A percentile compares a stretch with the other conserved stretches of the same genome.
Evolutionary conservation across 2,113 vertebrate species (phyloP).

Genomic region (Eolophus roseicapilla): DNA sequence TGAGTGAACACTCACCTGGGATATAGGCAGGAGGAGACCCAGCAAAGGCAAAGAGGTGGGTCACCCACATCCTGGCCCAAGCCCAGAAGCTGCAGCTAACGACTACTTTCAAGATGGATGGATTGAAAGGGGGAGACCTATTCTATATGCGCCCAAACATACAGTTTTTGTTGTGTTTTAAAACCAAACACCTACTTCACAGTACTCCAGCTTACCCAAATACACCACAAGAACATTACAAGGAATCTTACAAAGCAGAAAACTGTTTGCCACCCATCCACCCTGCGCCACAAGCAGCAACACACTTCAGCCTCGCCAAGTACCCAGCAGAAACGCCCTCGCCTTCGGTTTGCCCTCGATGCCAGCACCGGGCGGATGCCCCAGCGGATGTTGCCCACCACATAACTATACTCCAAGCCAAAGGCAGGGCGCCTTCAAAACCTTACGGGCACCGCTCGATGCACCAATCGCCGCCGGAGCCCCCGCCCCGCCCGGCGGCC

Average conservation of each 20-base stretch:
- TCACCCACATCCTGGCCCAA: not conserved
- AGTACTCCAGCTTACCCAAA: not conserved
- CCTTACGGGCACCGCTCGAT: not conserved
- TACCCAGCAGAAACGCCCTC: not conserved
- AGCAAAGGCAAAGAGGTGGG: not conserved
- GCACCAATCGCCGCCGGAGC: not conserved
- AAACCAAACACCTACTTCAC: not conserved
- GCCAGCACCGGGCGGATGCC: not conserved
- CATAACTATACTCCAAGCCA: accelerated
- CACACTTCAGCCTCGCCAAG: accelerated
- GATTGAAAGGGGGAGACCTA: not conserved
- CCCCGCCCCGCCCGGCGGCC: not conserved
- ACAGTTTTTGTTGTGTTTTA: accelerated
- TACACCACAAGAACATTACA: accelerated
- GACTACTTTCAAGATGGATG: not conserved
- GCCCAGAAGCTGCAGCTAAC: not conserved
- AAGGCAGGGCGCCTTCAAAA: not conserved
- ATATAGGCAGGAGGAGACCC: not conserved
- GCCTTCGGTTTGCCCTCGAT: accelerated
- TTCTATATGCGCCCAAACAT: accelerated
- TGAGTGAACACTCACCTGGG: not conserved
- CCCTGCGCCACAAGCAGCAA: accelerated
- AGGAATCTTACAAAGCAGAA: accelerated
- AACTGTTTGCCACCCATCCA: not conserved
- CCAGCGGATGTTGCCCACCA: accelerated